These are phyloP conservation scores for Enteromius viviparus DNA, from an alignment of 2,797 vertebrate genomes.

Conservation along the genomic window DNA sequence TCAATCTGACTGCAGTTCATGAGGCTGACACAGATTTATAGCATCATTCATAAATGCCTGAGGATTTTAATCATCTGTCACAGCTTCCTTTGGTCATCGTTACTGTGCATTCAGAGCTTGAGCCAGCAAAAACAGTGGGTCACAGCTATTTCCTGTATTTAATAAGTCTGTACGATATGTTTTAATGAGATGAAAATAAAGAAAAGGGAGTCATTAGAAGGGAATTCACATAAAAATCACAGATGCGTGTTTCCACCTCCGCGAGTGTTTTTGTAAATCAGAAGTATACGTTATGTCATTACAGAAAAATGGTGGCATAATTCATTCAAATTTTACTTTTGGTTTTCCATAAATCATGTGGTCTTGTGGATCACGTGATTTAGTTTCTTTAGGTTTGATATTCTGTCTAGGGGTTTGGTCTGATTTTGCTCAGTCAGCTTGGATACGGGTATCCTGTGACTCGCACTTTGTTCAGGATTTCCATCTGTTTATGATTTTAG, in stretches of 20 bases:
- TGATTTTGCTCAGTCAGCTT: not conserved
- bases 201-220: constrained; percentile 15
- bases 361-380: not conserved
- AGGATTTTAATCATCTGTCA: constrained; percentile 35
- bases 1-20: constrained; percentile 8
- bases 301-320: not conserved
- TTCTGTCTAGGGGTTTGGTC: not conserved
- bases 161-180: not conserved
- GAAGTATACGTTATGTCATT: constrained; percentile 15
- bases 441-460: not conserved
- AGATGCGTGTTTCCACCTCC: not conserved
- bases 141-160: constrained; percentile 43
- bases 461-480: constrained; percentile 25
- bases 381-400: not conserved
- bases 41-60: constrained; percentile 41
- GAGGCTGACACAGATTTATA: not conserved
- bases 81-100: constrained; percentile 30
- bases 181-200: constrained; percentile 5
- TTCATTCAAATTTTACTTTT: not conserved
- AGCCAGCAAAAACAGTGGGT: constrained; percentile 41
- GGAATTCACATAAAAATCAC: constrained; percentile 25
- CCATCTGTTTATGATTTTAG: constrained; percentile 50
- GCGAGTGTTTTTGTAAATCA: not conserved
- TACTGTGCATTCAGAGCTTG: not conserved
- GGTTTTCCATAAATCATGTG: constrained; percentile 24